A percentile compares a stretch with the other conserved stretches of the same genome.
Conservation (phyloP, 1,140 invertebrate genomes). For the Chlorops oryzae region DNA sequence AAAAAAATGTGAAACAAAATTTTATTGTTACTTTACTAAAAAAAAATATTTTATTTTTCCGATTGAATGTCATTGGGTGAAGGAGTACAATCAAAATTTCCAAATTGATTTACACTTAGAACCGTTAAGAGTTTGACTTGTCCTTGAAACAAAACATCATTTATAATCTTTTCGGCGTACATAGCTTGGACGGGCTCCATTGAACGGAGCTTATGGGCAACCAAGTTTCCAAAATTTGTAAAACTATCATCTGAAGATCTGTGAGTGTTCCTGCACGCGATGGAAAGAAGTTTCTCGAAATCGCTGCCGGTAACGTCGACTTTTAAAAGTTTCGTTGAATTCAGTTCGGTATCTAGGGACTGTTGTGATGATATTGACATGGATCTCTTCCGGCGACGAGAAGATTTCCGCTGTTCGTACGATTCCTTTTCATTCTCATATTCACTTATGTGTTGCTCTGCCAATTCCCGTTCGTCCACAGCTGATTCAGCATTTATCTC, state of each 20-base stretch:
- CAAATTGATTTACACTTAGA: slow-evolving; percentile 36
- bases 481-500: no score
- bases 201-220: slow-evolving; percentile 46
- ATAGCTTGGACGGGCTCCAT: slow-evolving; percentile 45
- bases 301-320: slow-evolving; percentile 33
- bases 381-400: slow-evolving; percentile 30
- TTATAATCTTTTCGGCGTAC: slow-evolving; percentile 48
- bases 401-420: slow-evolving; percentile 8
- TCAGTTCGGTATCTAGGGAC: slow-evolving; percentile 30
- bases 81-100: slow-evolving; percentile 24
- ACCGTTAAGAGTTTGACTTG: slow-evolving; percentile 47
- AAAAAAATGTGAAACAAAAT: slow-evolving; percentile 1
- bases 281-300: slow-evolving; percentile 33
- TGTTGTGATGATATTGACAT: slow-evolving; percentile 35
- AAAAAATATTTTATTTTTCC: slow-evolving; percentile 5
- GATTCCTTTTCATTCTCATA: slow-evolving; percentile 1
- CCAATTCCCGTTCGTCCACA: no score
- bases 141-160: slow-evolving; percentile 48
- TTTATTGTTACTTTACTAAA: background rate
- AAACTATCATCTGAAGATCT: slow-evolving; percentile 41
- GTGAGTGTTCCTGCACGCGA: slow-evolving; percentile 35
- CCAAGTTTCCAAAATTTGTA: slow-evolving; percentile 47
- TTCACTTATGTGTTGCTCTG: background rate
- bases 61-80: no score
- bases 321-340: slow-evolving; percentile 17